Conservation (phyloP, 2,888 invertebrate genomes). For the Acanthopleura granulata region DNA sequence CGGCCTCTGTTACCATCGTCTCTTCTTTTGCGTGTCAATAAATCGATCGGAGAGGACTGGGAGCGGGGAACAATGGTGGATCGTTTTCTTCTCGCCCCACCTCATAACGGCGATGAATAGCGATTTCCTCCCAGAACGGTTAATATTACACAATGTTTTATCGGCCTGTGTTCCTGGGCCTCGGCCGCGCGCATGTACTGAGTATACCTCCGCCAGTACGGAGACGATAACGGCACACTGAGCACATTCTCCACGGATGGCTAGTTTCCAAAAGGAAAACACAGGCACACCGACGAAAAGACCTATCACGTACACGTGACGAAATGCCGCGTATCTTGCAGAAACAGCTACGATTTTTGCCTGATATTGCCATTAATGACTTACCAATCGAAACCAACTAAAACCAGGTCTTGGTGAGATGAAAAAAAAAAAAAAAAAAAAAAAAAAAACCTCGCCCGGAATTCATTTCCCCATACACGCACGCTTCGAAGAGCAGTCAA, state of each 20-base stretch:
- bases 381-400: not conserved
- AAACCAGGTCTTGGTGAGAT: not conserved
- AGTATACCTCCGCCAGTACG: no score
- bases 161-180: no score
- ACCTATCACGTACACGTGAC: slow-evolving; percentile 3
- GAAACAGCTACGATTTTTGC: slow-evolving; percentile 7
- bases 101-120: slow-evolving; percentile 5
- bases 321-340: not conserved
- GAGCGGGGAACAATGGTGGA: slow-evolving; percentile 7
- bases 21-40: slow-evolving; percentile 4
- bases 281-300: no score
- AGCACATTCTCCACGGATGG: slow-evolving; percentile 7
- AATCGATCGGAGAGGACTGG: slow-evolving; percentile 14
- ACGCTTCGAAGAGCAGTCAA: not conserved
- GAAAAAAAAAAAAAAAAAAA: not conserved
- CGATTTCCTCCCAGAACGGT: slow-evolving; percentile 2
- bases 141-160: not conserved
- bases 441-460: not conserved
- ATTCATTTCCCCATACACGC: not conserved
- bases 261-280: not conserved
- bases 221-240: not conserved
- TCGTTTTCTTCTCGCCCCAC: not conserved
- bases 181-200: no score
- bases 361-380: not conserved
- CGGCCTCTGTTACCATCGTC: not conserved